These are phyloP conservation scores for Emydocephalus ijimae DNA, from an alignment of 2,113 vertebrate genomes.

Conservation along the genomic window DNA sequence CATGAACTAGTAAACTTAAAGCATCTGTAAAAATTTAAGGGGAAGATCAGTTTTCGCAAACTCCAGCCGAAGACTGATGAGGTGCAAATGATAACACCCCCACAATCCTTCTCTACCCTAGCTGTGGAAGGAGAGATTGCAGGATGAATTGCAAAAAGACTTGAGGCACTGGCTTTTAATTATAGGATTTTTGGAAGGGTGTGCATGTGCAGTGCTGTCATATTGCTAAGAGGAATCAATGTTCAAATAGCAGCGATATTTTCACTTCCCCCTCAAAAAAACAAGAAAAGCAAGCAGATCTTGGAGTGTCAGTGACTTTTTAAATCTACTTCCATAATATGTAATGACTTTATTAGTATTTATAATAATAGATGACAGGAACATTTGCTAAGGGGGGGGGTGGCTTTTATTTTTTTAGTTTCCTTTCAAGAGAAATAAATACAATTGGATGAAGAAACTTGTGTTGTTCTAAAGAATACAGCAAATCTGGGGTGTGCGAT, in stretches of 20 bases:
- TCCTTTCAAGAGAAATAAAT: slow-evolving; percentile 33
- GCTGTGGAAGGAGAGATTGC: slow-evolving; percentile 73
- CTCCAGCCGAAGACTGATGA: slow-evolving; percentile 78
- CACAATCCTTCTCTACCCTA: slow-evolving; percentile 73
- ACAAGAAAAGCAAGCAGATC: slow-evolving; percentile 5
- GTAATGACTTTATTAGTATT: slow-evolving; percentile 55
- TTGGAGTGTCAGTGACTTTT: slow-evolving; percentile 24
- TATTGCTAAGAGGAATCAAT: slow-evolving; percentile 53
- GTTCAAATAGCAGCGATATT: slow-evolving; percentile 35
- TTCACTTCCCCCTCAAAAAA: slow-evolving; percentile 46
- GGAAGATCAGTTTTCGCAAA: slow-evolving; percentile 82
- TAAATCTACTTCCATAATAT: slow-evolving; percentile 28
- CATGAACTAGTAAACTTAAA: slow-evolving; percentile 84
- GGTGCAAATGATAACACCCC: slow-evolving; percentile 80
- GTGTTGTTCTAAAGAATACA: slow-evolving; percentile 70
- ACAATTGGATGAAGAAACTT: slow-evolving; percentile 36
- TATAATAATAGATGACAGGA: slow-evolving; percentile 53
- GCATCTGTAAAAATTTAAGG: slow-evolving; percentile 86
- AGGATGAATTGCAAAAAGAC: slow-evolving; percentile 63
- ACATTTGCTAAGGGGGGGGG: slow-evolving; percentile 30
- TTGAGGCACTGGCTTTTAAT: slow-evolving; percentile 64
- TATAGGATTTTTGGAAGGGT: slow-evolving; percentile 43
- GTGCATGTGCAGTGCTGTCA: slow-evolving; percentile 47
- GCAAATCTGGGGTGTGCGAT: slow-evolving; percentile 69
- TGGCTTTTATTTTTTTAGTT: background rate